A percentile compares a stretch with the other conserved stretches of the same genome.
Conservation (phyloP, 2,797 vertebrate genomes). For the Staurois parvus region DNA sequence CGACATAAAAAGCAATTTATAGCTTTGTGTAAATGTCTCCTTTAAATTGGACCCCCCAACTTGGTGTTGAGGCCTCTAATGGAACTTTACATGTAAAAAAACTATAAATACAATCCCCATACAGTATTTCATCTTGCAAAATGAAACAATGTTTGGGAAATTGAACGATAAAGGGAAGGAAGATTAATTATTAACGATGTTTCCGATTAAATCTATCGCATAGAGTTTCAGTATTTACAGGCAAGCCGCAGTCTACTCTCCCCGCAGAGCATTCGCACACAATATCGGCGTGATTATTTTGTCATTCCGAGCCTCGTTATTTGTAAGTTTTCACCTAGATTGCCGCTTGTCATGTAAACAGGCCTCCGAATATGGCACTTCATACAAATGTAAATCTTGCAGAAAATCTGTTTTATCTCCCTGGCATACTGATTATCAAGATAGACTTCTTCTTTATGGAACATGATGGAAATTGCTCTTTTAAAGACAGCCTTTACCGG, state of each 20-base stretch:
- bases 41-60: too few relatives aligned
- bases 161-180: not conserved
- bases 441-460: conserved; percentile 31
- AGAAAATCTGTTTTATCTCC: conserved; percentile 40
- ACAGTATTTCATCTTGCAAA: not conserved
- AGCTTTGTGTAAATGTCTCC: too few relatives aligned
- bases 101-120: not conserved
- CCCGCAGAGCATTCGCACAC: not conserved
- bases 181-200: conserved; percentile 24
- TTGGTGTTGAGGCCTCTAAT: too few relatives aligned
- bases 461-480: conserved; percentile 46
- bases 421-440: conserved; percentile 13
- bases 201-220: not conserved
- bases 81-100: not conserved
- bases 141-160: conserved; percentile 7
- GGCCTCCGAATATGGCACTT: conserved; percentile 20
- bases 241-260: not conserved
- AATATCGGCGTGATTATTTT: conserved; percentile 22
- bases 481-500: conserved; percentile 13
- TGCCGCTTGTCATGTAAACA: conserved; percentile 52
- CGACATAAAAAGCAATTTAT: too few relatives aligned
- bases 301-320: not conserved
- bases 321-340: conserved; percentile 37
- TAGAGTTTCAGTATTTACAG: not conserved
- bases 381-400: conserved; percentile 38